Conservation (phyloP, 2,113 vertebrate genomes). For the Leucopsar rothschildi region DNA sequence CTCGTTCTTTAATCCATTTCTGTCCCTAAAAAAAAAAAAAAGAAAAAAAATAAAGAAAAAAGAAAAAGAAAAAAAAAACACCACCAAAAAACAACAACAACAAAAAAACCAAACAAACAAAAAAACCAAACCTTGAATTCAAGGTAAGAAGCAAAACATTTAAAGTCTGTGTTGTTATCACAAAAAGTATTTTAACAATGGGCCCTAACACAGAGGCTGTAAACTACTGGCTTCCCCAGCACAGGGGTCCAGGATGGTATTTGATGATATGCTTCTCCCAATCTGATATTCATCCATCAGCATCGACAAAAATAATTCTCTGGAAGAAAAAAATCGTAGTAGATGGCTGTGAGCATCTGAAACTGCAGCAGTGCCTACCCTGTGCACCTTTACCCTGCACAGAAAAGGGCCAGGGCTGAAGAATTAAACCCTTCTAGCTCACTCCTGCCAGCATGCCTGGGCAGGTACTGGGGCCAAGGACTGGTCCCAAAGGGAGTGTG, state of each 20-base stretch:
- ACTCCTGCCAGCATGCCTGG: background rate
- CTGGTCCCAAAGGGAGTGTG: background rate
- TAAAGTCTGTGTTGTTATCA: background rate
- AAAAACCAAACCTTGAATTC: background rate
- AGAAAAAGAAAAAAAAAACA: no score
- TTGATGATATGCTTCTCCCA: background rate
- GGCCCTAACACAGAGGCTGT: background rate
- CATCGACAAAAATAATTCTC: background rate
- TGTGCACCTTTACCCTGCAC: background rate
- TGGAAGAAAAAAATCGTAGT: background rate
- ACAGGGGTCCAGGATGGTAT: background rate
- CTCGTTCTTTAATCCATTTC: background rate
- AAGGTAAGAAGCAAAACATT: background rate
- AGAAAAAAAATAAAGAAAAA: no score
- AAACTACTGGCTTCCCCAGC: background rate
- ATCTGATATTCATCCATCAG: background rate
- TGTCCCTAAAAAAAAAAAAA: rapidly evolving
- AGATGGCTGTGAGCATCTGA: background rate
- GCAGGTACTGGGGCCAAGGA: background rate
- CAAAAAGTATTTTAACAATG: background rate
- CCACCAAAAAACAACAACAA: no score
- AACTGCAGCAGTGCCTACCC: background rate
- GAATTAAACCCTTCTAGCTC: background rate
- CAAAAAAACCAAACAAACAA: background rate
- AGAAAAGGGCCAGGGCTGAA: background rate